Evolutionary conservation across 2,113 vertebrate genomes (phyloP).

Genomic region (Solea solea): DNA sequence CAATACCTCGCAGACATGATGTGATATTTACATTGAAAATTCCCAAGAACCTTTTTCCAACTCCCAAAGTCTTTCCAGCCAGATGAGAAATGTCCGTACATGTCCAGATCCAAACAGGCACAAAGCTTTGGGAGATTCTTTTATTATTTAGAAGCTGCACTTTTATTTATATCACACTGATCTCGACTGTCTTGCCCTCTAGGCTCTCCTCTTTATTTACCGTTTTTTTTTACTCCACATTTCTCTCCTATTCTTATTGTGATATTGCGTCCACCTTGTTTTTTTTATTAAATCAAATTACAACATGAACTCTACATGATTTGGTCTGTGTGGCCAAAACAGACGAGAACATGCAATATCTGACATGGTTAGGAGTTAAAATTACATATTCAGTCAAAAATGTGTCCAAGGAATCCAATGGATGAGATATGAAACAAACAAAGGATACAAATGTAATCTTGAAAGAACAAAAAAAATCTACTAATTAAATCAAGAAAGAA

Average conservation of each 20-base stretch:
- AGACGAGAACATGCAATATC: too few relatives aligned
- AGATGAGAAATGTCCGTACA: background rate
- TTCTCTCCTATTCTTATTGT: background rate
- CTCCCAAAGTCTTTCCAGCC: background rate
- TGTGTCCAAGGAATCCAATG: conserved; percentile 7
- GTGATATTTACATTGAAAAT: conserved; percentile 13
- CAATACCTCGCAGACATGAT: background rate
- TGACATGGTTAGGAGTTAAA: background rate
- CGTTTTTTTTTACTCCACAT: background rate
- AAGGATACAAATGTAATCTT: background rate
- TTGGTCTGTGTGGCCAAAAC: too few relatives aligned
- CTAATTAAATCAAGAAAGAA: background rate
- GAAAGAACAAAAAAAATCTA: background rate
- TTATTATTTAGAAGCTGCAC: background rate
- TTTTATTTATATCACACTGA: background rate
- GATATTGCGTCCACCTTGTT: background rate
- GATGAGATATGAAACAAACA: background rate
- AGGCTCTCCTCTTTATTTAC: background rate
- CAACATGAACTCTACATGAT: too few relatives aligned
- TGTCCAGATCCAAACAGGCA: background rate
- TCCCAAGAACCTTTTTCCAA: background rate
- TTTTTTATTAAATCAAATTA: background rate
- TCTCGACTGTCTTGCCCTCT: background rate
- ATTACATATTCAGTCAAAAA: background rate
- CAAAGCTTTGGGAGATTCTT: background rate